Conservation (phyloP, 2,888 invertebrate species). For the Pollenia griseotomentosa region DNA sequence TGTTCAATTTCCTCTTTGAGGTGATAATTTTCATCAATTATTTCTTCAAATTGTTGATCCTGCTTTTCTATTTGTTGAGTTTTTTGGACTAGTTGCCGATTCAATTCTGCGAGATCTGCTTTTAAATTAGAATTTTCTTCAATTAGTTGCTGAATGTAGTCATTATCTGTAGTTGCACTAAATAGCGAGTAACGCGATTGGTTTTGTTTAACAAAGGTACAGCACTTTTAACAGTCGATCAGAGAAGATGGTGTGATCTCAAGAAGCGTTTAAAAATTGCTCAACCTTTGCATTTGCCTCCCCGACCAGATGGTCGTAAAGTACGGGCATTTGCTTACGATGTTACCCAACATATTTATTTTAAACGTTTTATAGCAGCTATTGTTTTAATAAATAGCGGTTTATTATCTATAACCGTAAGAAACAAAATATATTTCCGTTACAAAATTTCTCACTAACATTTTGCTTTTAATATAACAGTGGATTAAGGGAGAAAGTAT, state of each 20-base stretch:
- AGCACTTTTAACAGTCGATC: constrained; percentile 98
- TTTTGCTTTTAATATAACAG: constrained; percentile 84
- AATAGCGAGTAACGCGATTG: constrained; percentile 78
- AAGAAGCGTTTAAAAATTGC: constrained; percentile 99
- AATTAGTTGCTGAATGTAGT: constrained; percentile 76
- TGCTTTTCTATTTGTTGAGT: constrained; percentile 50
- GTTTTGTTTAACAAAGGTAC: constrained; percentile 94
- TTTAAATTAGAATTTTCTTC: constrained; percentile 77
- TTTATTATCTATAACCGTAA: constrained; percentile 95
- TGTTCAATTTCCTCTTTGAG: constrained; percentile 75
- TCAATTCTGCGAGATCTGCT: constrained; percentile 44
- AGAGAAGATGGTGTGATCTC: constrained; percentile 99
- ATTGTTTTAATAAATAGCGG: constrained; percentile 97
- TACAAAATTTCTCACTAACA: not conserved
- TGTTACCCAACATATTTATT: constrained; percentile 97
- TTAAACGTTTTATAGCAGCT: constrained; percentile 97
- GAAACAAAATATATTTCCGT: constrained; percentile 74
- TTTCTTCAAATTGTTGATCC: constrained; percentile 54
- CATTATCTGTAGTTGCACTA: constrained; percentile 45
- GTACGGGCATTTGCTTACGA: constrained; percentile 98
- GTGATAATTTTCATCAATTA: constrained; percentile 68
- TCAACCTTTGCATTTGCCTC: constrained; percentile 98
- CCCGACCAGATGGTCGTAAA: constrained; percentile 96
- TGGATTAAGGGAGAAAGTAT: constrained; percentile 93
- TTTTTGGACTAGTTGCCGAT: constrained; percentile 60